phyloP scores from a whole-genome alignment of 2,888 invertebrate species.

The Protonemura montana region DNA sequence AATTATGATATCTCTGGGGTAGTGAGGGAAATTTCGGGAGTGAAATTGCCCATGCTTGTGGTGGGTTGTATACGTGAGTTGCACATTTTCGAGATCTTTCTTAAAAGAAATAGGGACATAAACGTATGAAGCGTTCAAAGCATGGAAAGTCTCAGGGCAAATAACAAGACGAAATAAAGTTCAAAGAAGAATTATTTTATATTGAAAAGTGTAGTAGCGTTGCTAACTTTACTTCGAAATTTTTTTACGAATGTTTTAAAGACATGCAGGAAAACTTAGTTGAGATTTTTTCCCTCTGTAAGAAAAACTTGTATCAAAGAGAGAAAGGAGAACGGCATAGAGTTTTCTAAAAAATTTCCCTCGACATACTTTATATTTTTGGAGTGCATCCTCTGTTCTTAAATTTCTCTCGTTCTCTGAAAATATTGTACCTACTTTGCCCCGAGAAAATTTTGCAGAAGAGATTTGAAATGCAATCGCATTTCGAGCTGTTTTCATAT shows the following conservation, averaged over 20 bases:
- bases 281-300: not conserved
- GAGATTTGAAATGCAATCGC: not conserved
- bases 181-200: constrained; percentile 12
- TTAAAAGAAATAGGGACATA: not conserved
- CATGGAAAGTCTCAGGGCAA: not conserved
- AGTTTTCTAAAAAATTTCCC: not conserved
- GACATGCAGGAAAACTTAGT: not conserved
- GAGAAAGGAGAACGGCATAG: not conserved
- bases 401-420: not conserved
- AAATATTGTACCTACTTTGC: not conserved
- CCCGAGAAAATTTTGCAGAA: not conserved
- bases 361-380: not conserved
- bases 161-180: not conserved
- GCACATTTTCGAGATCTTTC: not conserved
- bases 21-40: not conserved
- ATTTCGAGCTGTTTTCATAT: not conserved
- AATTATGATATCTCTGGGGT: not conserved
- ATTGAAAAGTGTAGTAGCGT: constrained; percentile 4
- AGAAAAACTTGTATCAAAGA: not conserved
- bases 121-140: not conserved
- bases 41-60: too few species aligned
- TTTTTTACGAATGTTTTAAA: not conserved
- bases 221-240: not conserved
- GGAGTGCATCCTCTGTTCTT: constrained; percentile 7
- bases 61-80: not conserved